Conservation (phyloP, 2,888 invertebrate genomes). For the Timema podura region DNA sequence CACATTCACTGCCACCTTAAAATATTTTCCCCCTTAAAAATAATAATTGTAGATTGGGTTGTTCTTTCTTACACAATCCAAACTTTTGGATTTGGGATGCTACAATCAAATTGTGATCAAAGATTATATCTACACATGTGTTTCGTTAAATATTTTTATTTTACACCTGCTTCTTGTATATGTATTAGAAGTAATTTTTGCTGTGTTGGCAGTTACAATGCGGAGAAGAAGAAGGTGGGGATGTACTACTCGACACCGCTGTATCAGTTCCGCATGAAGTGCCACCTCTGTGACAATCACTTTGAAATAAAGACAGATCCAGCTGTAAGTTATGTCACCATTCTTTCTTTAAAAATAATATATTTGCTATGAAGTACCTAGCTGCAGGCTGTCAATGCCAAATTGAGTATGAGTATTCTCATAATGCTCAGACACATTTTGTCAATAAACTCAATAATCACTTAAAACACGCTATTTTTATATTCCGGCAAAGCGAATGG, state of each 20-base stretch:
- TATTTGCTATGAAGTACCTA: too few species aligned
- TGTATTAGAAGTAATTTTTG: too few species aligned
- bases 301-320: slow-evolving; percentile 99
- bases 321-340: slow-evolving; percentile 57
- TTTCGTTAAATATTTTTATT: too few species aligned
- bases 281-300: slow-evolving; percentile 95
- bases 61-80: background rate
- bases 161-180: too few species aligned
- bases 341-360: slow-evolving; percentile 5
- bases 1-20: background rate
- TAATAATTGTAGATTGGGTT: background rate
- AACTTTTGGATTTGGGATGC: background rate
- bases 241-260: slow-evolving; percentile 98
- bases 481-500: too few species aligned
- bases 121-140: too few species aligned
- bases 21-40: too few species aligned
- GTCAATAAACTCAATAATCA: too few species aligned
- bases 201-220: slow-evolving; percentile 70
- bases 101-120: background rate
- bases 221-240: slow-evolving; percentile 88
- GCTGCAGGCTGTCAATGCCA: too few species aligned
- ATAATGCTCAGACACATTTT: too few species aligned
- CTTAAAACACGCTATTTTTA: too few species aligned
- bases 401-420: too few species aligned
- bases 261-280: slow-evolving; percentile 98